A percentile compares a stretch with the other conserved stretches of the same genome.
Evolutionary conservation across 1,140 invertebrate genomes (phyloP).

Genomic region (Drosophila kepulauana): DNA sequence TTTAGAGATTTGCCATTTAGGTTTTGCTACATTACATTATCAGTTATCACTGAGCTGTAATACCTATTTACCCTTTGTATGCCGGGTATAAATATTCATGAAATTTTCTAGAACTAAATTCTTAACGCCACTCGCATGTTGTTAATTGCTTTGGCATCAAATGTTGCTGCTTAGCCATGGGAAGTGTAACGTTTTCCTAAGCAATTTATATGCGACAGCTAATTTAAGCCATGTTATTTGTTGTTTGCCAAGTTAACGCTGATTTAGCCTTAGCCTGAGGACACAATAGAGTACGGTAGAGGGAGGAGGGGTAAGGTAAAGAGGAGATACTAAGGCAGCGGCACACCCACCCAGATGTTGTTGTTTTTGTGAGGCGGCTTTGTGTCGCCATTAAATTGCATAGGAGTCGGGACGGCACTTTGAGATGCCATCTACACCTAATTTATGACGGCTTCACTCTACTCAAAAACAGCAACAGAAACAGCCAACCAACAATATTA

Average conservation of each 20-base stretch:
- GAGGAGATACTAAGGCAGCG: constrained; percentile 2
- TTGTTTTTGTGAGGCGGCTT: not conserved
- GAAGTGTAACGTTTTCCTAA: constrained; percentile 15
- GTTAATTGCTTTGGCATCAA: constrained; percentile 19
- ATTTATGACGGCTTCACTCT: constrained; percentile 67
- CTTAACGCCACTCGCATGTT: constrained; percentile 8
- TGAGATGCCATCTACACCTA: constrained; percentile 78
- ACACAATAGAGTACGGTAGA: not conserved
- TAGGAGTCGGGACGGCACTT: constrained; percentile 63
- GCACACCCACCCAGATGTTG: constrained; percentile 18
- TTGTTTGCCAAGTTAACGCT: not conserved
- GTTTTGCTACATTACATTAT: too few species aligned
- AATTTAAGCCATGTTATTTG: not conserved
- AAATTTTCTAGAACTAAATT: not conserved
- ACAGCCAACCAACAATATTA: constrained; percentile 25
- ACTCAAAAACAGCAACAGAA: constrained; percentile 44
- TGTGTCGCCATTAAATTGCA: constrained; percentile 57
- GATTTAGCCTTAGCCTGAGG: not conserved
- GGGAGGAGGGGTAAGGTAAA: not conserved
- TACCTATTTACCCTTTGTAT: too few species aligned
- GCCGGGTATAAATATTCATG: not conserved
- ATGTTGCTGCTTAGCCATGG: not conserved
- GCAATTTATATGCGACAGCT: constrained; percentile 5
- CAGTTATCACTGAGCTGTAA: too few species aligned
- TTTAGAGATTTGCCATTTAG: too few species aligned